Base-by-base conservation (phyloP, 2,888 invertebrate genomes). In the Muschampia staudingeri region DNA sequence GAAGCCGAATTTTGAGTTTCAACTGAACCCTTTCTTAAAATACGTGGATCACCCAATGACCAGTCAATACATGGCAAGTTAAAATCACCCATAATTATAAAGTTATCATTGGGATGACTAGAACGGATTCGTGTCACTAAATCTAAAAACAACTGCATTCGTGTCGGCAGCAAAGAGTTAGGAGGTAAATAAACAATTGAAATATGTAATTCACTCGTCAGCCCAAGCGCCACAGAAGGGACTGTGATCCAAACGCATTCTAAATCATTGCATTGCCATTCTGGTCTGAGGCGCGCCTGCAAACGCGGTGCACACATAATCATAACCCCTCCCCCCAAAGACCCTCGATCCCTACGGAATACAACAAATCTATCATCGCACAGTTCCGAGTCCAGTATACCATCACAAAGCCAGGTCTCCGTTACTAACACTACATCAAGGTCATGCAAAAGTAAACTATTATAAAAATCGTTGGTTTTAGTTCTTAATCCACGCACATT, bases 401-500 rank as follows among this genome's bases (percentile, higher is more conserved):
- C 56, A 2, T 56, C 56, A 56, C 56, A 19, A 9, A 56, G 19
- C 56, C 56, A 56, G 14, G 56, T 56, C 56, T 56, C 56, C 8
- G 56, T 56, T 4, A 56, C n/a, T 19, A 56, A 56, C 4, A 19
- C 19, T 2, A 56, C 56, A 56, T 56, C 56, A 56, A 56, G 56
- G 56, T 56, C 56, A 19, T 56, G 56, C 19, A 48, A 48, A 42
- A 48, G 48, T 5, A 48, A 48, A 5, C 16, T 48, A 48, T 48
- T 48, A 16, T 16, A 16, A 42, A 42, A 42, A 42, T 12, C 42
- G 11, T 42, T 52, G 1, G 52, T 52, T 52, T 52, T 52, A 16
- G 52, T 52, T 52, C 52, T 52, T n/a, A 52, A 52, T n/a, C 52
- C 52, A n/a, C 52, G 52, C n/a, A 52, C 52, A 52, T 52, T 52